Conservation (phyloP, 1,140 invertebrate genomes). For the Cydia amplana region DNA sequence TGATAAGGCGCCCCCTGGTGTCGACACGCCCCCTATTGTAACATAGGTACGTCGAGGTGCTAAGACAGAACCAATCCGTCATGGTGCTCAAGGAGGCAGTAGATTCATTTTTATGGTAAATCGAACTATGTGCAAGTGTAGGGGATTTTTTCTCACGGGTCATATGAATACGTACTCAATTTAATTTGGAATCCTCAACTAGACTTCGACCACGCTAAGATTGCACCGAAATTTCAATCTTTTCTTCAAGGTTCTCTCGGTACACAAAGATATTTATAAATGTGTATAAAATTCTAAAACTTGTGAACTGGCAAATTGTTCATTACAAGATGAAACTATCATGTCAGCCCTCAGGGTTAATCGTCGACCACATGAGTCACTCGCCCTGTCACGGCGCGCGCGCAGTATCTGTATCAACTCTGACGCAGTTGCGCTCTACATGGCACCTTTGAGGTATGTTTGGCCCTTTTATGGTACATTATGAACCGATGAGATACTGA, state of each 20-base stretch:
- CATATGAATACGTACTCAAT: neutral
- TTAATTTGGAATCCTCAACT: too few relatives aligned
- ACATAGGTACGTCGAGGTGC: neutral
- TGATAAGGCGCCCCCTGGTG: conserved; percentile 19
- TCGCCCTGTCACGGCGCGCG: neutral
- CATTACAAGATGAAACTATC: neutral
- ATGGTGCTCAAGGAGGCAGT: neutral
- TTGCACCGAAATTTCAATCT: too few relatives aligned
- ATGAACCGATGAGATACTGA: too few relatives aligned
- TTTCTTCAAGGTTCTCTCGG: too few relatives aligned
- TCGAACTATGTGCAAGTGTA: neutral
- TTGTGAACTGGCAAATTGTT: neutral
- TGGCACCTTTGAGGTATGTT: neutral
- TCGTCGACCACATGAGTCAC: neutral
- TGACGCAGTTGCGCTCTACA: neutral
- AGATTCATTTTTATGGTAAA: conserved; percentile 7
- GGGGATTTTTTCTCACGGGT: neutral
- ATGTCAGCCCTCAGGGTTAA: neutral
- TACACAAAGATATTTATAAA: neutral
- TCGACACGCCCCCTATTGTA: conserved; percentile 10
- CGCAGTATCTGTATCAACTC: conserved; percentile 16
- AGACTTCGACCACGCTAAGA: too few relatives aligned
- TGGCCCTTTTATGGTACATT: neutral
- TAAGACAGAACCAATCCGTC: neutral
- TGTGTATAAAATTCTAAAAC: neutral